Evolutionary conservation across 1,140 invertebrate genomes (phyloP).

Genomic region (Centruroides sculpturatus): DNA sequence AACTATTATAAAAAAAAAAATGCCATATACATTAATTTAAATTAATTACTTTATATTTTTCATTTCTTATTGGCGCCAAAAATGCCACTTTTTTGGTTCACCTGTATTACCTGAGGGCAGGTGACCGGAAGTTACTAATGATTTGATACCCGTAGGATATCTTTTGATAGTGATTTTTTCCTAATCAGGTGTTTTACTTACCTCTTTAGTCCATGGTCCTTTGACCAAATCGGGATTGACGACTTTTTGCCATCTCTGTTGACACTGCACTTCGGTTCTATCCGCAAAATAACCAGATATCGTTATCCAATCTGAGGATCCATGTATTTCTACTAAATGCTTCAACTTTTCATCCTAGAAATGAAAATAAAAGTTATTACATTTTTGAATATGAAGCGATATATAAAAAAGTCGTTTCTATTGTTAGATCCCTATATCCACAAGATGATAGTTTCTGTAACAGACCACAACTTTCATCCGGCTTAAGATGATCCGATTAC

Average conservation of each 20-base stretch:
- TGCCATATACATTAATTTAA: no score
- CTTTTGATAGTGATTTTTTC: no score
- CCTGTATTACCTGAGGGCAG: not conserved
- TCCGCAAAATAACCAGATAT: slow-evolving; percentile 72
- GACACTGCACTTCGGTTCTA: slow-evolving; percentile 85
- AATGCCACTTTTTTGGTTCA: not conserved
- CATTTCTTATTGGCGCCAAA: not conserved
- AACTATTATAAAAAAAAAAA: no score
- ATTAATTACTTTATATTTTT: no score
- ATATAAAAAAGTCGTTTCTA: not conserved
- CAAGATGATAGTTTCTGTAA: not conserved
- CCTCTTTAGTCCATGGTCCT: slow-evolving; percentile 96
- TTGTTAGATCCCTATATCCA: not conserved
- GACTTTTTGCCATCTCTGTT: slow-evolving; percentile 92
- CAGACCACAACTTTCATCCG: not conserved
- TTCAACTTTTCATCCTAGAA: slow-evolving; percentile 59
- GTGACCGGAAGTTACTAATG: no score
- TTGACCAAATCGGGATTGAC: slow-evolving; percentile 92
- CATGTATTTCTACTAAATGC: slow-evolving; percentile 55
- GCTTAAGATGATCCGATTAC: no score
- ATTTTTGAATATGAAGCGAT: not conserved
- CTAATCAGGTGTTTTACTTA: slow-evolving; percentile 23
- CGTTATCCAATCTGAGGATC: slow-evolving; percentile 59
- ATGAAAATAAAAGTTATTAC: not conserved
- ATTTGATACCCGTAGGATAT: no score